Conservation (phyloP, 2,797 vertebrate genomes). For the Rachycentron canadum region DNA sequence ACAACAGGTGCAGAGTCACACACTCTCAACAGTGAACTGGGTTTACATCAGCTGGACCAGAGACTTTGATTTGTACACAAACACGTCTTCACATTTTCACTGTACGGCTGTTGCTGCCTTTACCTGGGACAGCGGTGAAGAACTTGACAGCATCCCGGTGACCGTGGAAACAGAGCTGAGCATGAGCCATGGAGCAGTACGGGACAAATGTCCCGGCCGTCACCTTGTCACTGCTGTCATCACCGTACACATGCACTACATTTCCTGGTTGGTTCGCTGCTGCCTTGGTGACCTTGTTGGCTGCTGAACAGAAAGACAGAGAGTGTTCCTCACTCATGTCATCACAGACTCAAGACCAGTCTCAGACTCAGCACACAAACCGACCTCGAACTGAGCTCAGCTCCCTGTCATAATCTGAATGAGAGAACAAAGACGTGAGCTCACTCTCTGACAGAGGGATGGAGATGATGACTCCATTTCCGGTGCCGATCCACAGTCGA, state of each 20-base stretch:
- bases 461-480: conserved; percentile 99
- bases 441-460: conserved; percentile 96
- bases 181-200: conserved; percentile 97
- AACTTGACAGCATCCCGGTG: conserved; percentile 98
- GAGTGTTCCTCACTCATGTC: too few species aligned
- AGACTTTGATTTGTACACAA: too few species aligned
- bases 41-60: too few species aligned
- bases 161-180: conserved; percentile 98
- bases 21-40: too few species aligned
- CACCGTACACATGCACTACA: conserved; percentile 93
- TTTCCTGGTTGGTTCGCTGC: conserved; percentile 88
- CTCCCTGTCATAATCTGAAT: not conserved
- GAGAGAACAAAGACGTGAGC: conserved; percentile 51
- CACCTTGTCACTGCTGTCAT: conserved; percentile 95
- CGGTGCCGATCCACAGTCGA: conserved; percentile 97
- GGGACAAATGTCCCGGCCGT: conserved; percentile 95
- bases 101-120: not conserved
- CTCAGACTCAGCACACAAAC: too few species aligned
- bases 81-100: too few species aligned
- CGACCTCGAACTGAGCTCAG: not conserved
- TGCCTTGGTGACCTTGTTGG: conserved; percentile 87
- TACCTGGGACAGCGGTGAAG: conserved; percentile 97
- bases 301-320: conserved; percentile 64
- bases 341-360: too few species aligned
- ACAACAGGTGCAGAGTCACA: not conserved